Evolutionary conservation across 1,140 invertebrate species (phyloP).

Genomic region (Meteorus sp.): DNA sequence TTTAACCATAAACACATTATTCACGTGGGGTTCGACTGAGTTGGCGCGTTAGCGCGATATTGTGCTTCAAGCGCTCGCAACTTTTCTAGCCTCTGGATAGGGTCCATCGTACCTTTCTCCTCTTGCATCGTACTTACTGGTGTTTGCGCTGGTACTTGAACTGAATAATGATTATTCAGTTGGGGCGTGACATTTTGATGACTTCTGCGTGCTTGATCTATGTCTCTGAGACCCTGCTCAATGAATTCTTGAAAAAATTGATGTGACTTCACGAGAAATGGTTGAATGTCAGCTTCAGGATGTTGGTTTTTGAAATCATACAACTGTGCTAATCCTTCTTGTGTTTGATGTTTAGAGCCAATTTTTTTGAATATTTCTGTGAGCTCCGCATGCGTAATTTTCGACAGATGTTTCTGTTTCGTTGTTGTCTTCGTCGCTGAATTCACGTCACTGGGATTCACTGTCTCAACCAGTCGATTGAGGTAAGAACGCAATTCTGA

Average conservation of each 20-base stretch:
- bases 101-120: conserved; percentile 48
- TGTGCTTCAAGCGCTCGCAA: conserved; percentile 51
- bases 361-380: conserved; percentile 92
- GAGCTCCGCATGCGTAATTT: conserved; percentile 79
- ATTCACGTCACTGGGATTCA: conserved; percentile 60
- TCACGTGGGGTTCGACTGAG: conserved; percentile 46
- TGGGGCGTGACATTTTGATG: conserved; percentile 47
- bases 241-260: conserved; percentile 93
- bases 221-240: conserved; percentile 80
- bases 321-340: conserved; percentile 83
- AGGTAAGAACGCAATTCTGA: conserved; percentile 83
- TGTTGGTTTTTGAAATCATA: conserved; percentile 90
- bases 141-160: conserved; percentile 26
- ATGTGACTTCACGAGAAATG: conserved; percentile 85
- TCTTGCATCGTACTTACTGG: conserved; percentile 37
- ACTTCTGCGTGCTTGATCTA: conserved; percentile 68
- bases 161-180: conserved; percentile 44
- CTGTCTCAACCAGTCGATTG: conserved; percentile 70
- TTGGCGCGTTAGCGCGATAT: conserved; percentile 40
- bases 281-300: conserved; percentile 84
- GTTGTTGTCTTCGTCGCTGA: conserved; percentile 50
- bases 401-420: conserved; percentile 65
- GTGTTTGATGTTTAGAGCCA: conserved; percentile 84
- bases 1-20: too few relatives aligned
- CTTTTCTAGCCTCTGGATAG: conserved; percentile 52